phyloP scores from a whole-genome alignment of 2,113 vertebrate genomes.

The Mola mola region DNA sequence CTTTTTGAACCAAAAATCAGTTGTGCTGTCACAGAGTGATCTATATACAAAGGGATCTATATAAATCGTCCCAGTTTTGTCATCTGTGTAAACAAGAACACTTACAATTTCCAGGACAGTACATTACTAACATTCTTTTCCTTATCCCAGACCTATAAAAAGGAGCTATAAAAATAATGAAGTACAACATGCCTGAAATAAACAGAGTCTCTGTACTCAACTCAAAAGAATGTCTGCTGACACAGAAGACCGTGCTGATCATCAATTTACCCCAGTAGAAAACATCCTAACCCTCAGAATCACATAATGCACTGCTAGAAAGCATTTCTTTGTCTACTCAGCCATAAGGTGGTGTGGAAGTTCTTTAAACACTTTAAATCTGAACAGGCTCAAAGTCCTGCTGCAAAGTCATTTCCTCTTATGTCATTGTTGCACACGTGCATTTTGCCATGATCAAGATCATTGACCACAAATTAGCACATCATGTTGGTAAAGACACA shows the following conservation, averaged over 20 bases:
- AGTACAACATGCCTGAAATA: constrained; percentile 34
- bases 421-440: background rate
- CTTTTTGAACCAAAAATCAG: background rate
- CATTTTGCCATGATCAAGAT: background rate
- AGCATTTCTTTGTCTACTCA: background rate
- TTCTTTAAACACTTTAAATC: no score
- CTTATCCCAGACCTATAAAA: constrained; percentile 60
- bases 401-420: no score
- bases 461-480: background rate
- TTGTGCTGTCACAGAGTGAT: background rate
- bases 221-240: constrained; percentile 20
- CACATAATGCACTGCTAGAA: background rate
- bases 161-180: constrained; percentile 49
- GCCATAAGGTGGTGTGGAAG: no score
- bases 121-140: constrained; percentile 33
- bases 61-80: constrained; percentile 8
- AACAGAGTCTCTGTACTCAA: constrained; percentile 26
- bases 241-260: constrained; percentile 11
- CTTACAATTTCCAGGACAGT: constrained; percentile 12
- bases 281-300: constrained; percentile 2
- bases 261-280: background rate
- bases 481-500: background rate
- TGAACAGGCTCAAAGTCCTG: no score
- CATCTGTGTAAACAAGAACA: constrained; percentile 37
- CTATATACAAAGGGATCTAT: constrained; percentile 2